phyloP scores from a whole-genome alignment of 2,888 invertebrate genomes.

The Conistra vaccinii region DNA sequence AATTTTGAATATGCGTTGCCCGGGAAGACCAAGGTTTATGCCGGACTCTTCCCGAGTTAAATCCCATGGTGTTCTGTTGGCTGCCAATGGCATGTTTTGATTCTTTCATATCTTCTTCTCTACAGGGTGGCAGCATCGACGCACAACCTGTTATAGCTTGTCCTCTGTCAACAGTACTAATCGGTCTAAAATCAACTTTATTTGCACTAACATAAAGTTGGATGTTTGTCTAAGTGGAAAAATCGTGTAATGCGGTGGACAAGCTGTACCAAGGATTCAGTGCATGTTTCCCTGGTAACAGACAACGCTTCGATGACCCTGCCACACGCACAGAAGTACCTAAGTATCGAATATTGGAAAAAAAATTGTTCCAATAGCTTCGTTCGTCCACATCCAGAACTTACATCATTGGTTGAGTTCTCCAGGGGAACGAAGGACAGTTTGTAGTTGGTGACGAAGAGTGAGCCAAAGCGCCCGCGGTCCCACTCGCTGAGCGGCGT shows the following conservation, averaged over 20 bases:
- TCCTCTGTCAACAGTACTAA: too few species aligned
- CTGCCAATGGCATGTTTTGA: not conserved
- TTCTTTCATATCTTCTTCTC: not conserved
- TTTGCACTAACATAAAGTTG: too few species aligned
- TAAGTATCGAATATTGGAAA: not conserved
- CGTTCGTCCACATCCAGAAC: conserved; percentile 60
- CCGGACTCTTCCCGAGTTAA: not conserved
- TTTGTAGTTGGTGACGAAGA: conserved; percentile 98
- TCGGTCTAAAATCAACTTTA: too few species aligned
- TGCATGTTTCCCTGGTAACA: too few species aligned
- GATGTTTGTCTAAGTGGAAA: too few species aligned
- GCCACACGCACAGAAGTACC: too few species aligned
- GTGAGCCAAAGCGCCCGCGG: conserved; percentile 94
- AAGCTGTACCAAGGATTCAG: too few species aligned
- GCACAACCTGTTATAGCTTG: too few species aligned
- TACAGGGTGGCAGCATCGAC: too few species aligned
- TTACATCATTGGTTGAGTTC: conserved; percentile 79
- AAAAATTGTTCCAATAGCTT: not conserved
- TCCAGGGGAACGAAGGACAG: conserved; percentile 95
- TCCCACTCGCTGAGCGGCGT: conserved; percentile 95
- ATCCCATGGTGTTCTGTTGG: not conserved
- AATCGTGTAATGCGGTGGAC: too few species aligned
- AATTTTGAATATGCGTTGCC: not conserved
- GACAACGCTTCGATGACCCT: too few species aligned
- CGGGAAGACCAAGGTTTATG: not conserved